Conservation (phyloP, 2,888 invertebrate genomes). For the Callinectes sapidus region DNA sequence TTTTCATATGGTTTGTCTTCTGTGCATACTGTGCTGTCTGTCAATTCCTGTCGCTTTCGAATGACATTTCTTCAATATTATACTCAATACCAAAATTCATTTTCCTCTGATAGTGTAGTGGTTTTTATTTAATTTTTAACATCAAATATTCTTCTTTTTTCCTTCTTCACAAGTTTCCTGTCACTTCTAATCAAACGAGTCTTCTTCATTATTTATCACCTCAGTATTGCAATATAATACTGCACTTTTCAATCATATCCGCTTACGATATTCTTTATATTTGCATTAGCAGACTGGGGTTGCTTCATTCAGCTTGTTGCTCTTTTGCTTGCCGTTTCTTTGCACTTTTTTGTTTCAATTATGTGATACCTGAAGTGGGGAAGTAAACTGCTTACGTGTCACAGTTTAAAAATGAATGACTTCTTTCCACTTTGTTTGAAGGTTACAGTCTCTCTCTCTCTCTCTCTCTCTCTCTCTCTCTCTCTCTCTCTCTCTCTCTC, state of each 20-base stretch:
- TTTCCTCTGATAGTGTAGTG: background rate
- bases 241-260: background rate
- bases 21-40: background rate
- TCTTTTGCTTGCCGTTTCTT: no score
- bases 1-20: background rate
- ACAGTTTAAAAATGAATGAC: no score
- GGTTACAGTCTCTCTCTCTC: no score
- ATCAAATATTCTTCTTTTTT: background rate
- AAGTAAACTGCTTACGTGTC: no score
- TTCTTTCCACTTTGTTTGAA: no score
- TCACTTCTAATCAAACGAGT: background rate
- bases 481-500: no score
- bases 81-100: background rate
- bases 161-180: background rate
- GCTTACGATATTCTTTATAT: background rate
- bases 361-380: no score
- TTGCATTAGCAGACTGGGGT: background rate
- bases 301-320: no score
- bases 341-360: no score
- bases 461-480: no score
- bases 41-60: background rate
- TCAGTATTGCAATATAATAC: background rate
- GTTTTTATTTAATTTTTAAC: background rate
- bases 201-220: background rate
- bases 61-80: background rate